Percentiles rank a stretch among this genome's conserved stretches.
Evolutionary conservation across 2,888 invertebrate species (phyloP).

Genomic region (Himalopsyche kuldschensis): DNA sequence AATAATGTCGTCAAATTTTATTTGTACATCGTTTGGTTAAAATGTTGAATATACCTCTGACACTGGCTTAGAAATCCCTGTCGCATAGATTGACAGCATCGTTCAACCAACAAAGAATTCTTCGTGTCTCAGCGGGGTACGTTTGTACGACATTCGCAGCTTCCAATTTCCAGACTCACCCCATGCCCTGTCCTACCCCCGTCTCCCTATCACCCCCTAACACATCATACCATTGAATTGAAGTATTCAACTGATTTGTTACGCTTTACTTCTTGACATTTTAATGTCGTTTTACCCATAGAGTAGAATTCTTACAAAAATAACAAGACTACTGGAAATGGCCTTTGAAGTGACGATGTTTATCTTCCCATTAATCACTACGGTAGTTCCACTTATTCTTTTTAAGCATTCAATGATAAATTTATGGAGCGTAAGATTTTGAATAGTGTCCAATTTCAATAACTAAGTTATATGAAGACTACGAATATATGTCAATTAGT

Average conservation of each 20-base stretch:
- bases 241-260: neutral
- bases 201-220: neutral
- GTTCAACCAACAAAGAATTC: conserved; percentile 21
- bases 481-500: too few relatives aligned
- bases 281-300: neutral
- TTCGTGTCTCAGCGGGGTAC: conserved; percentile 34
- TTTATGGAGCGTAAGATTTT: too few relatives aligned
- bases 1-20: too few relatives aligned
- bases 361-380: neutral
- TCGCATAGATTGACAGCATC: conserved; percentile 15
- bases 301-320: neutral
- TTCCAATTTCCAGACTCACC: conserved; percentile 33
- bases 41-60: too few relatives aligned
- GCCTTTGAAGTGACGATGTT: neutral
- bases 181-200: neutral
- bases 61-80: neutral
- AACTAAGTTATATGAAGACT: too few relatives aligned
- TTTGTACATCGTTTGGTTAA: too few relatives aligned
- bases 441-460: too few relatives aligned
- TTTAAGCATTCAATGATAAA: too few relatives aligned
- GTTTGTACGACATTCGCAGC: conserved; percentile 35
- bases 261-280: neutral
- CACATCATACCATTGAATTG: neutral
- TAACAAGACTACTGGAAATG: neutral
- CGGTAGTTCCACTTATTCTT: neutral